Base-by-base conservation (phyloP, 2,888 invertebrate species). In the Phyllotreta cruciferae region DNA sequence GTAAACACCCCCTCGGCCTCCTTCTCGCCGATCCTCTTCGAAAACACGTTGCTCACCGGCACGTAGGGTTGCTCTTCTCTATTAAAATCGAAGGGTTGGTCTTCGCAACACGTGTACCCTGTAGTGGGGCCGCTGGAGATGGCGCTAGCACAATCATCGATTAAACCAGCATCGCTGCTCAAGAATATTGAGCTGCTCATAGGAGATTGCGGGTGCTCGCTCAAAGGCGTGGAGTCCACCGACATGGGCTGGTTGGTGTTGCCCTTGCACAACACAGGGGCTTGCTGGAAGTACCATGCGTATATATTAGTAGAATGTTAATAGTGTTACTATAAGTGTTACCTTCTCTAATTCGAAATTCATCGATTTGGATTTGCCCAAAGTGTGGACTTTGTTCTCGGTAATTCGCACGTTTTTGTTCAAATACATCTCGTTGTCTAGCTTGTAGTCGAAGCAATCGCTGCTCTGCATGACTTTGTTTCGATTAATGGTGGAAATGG, bases 71-170 rank as follows among this genome's bases (percentile, higher is more conserved):
- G 34, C 7, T 52, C 52, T 58, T 10, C 13, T 47, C 36, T 34
- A 0, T 47, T 52, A 62, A 71, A 70, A 41, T 65, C 57, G 53
- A 70, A 72, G 0, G 83, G 81, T 3, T 84, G 84, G 65, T 85
- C 83, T 47, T 83, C 74, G n/a, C 83, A 76, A 69, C 83, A 83
- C 49, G 84, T 83, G 24, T 82, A 77, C 0, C 83, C 82, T 0
- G 79, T 80, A 24, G 65, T 71, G 1, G 75, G 74, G 34, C 67
- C 65, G 60, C 73, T 74, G 38, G 65, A 70, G 1, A 74, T 73
- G 34, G 67, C 65, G 60, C 73, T 74, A 37, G 72, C 72, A 3
- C 64, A 42, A 44, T 66, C 68, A 10, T 68, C 70, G 2, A 24
- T 41, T 10, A 34, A 11, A 50, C 35, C 36, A 4, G 70, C 70